Conservation (phyloP, 2,113 vertebrate species). For the Leptodactylus fuscus region DNA sequence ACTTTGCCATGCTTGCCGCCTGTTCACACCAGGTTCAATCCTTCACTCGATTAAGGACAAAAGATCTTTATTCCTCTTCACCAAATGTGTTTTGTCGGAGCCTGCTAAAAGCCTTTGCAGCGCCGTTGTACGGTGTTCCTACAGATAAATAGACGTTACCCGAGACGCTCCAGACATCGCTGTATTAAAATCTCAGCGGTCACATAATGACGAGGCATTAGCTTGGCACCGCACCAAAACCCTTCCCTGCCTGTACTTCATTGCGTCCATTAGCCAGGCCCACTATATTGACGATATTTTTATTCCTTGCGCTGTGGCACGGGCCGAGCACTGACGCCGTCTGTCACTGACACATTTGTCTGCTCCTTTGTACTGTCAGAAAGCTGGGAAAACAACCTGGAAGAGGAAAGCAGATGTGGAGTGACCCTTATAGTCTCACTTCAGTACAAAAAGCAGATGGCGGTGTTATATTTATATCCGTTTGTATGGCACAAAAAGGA, state of each 20-base stretch:
- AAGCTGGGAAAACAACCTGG: neutral
- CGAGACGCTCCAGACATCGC: slow-evolving; percentile 27
- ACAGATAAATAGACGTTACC: slow-evolving; percentile 16
- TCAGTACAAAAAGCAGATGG: neutral
- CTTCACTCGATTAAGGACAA: slow-evolving; percentile 1
- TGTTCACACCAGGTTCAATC: neutral
- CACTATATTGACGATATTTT: neutral
- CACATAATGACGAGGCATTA: slow-evolving; percentile 21
- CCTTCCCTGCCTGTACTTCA: slow-evolving; percentile 24
- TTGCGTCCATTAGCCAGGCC: slow-evolving; percentile 50
- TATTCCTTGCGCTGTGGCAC: slow-evolving; percentile 29
- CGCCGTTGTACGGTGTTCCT: neutral
- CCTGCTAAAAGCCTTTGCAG: slow-evolving; percentile 16
- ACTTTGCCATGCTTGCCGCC: too few relatives aligned
- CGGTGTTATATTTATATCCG: neutral
- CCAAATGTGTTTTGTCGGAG: neutral
- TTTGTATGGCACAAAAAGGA: too few relatives aligned
- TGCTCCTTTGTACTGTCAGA: neutral
- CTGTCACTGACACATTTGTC: slow-evolving; percentile 55
- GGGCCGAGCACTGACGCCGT: neutral
- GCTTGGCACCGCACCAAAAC: slow-evolving; percentile 13
- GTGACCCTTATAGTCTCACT: neutral
- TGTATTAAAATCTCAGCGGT: slow-evolving; percentile 49
- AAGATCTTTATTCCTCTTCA: neutral
- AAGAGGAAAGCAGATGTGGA: slow-evolving; percentile 19